Conservation (phyloP, 2,797 vertebrate genomes). For the Siniperca obscura region DNA sequence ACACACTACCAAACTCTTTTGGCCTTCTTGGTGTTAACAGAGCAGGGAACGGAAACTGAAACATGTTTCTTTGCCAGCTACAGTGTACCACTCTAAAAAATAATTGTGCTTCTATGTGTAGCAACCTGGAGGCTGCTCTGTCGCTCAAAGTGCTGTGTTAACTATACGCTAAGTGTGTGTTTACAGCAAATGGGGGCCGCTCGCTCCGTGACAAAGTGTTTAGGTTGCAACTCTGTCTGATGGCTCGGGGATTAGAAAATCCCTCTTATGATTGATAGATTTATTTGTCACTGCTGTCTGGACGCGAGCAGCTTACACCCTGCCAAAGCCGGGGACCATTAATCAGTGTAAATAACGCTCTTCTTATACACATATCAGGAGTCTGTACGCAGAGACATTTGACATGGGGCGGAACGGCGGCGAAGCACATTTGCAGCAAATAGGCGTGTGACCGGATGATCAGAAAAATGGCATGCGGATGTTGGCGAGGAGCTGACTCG, state of each 20-base stretch:
- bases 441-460: slow-evolving; percentile 64
- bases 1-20: accelerated
- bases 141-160: slow-evolving; percentile 68
- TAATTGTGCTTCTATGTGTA: neutral
- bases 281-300: slow-evolving; percentile 84
- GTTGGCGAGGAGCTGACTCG: slow-evolving; percentile 46
- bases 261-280: slow-evolving; percentile 85
- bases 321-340: slow-evolving; percentile 79
- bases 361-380: slow-evolving; percentile 82
- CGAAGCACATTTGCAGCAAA: slow-evolving; percentile 66
- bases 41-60: neutral
- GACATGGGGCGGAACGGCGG: slow-evolving; percentile 63
- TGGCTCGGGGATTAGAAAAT: slow-evolving; percentile 81
- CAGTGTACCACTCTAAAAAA: neutral
- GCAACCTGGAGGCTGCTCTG: slow-evolving; percentile 30
- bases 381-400: slow-evolving; percentile 70
- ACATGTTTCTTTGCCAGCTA: neutral
- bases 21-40: neutral
- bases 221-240: slow-evolving; percentile 80
- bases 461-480: slow-evolving; percentile 45
- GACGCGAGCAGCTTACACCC: slow-evolving; percentile 72
- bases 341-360: slow-evolving; percentile 85
- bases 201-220: slow-evolving; percentile 79
- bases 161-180: slow-evolving; percentile 66
- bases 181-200: slow-evolving; percentile 46